phyloP scores from a whole-genome alignment of 2,888 invertebrate species.

The Diarsia mendica region DNA sequence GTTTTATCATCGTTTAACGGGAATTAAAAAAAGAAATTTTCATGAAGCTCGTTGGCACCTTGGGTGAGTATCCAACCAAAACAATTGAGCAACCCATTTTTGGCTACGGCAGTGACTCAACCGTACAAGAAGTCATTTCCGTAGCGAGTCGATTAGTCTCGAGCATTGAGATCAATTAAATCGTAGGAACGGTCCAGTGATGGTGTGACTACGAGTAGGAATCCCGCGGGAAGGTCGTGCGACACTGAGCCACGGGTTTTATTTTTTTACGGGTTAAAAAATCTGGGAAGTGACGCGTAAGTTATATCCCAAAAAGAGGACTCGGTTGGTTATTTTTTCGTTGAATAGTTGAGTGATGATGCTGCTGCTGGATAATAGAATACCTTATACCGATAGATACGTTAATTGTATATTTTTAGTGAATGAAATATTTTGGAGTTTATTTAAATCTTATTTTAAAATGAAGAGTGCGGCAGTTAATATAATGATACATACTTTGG shows the following conservation, averaged over 20 bases:
- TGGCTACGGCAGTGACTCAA: slow-evolving; percentile 76
- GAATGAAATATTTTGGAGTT: slow-evolving; percentile 25
- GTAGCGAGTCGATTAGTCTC: slow-evolving; percentile 86
- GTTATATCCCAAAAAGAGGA: slow-evolving; percentile 61
- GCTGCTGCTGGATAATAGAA: slow-evolving; percentile 47
- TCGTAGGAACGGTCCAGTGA: slow-evolving; percentile 79
- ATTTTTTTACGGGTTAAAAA: slow-evolving; percentile 50
- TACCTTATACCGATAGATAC: slow-evolving; percentile 17
- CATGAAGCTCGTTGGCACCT: slow-evolving; percentile 9
- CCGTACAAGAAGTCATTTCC: slow-evolving; percentile 81
- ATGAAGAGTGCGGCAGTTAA: background rate
- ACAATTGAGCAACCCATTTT: slow-evolving; percentile 66
- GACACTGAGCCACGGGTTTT: slow-evolving; percentile 73
- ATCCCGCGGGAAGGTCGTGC: slow-evolving; percentile 85
- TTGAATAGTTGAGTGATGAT: slow-evolving; percentile 65
- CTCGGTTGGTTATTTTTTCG: slow-evolving; percentile 38
- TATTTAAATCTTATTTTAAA: slow-evolving; percentile 9
- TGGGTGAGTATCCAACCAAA: slow-evolving; percentile 43
- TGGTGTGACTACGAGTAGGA: slow-evolving; percentile 82
- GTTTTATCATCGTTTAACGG: slow-evolving; percentile 16
- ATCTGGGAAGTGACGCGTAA: slow-evolving; percentile 62
- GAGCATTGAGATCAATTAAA: slow-evolving; percentile 89
- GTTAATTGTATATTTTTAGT: slow-evolving; percentile 24
- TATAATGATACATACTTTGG: background rate
- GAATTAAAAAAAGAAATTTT: background rate